Evolutionary conservation across 92 coral and sea anemone genomes (phyloP), one percentile per base, ranked within the genome.

Genomic region (Desmophyllum pertusum): DNA sequence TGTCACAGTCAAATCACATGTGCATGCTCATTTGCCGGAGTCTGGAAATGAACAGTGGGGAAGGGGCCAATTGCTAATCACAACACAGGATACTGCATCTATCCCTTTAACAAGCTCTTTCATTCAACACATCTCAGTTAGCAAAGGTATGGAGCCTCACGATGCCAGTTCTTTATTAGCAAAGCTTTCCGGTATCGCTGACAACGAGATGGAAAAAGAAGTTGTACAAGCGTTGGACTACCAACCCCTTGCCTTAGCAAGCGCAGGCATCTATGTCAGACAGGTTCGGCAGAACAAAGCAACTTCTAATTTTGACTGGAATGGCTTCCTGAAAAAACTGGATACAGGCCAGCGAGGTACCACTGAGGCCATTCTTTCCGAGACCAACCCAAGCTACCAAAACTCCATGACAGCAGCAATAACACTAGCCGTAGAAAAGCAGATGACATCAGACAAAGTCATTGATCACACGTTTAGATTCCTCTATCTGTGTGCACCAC

Each of bases 201-300:
- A 74, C 84, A 27, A 50, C 38, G 76, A 81, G 59, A 70, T 81
- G 50, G 67, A n/a, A 39, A 73, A 81, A 35, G 51, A 43, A 40
- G 53, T 79, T 53, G 77, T 81, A 0, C 5, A 46, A 9, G 80
- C 71, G 4, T 86, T 86, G 19, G 86, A 86, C 69, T 73, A 73
- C 33, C 90, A 86, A 51, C 86, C 90, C 5, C 87, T 87, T 66
- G 90, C 90, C 27, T 75, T 87, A 53, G 90, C 87, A 4, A 65
- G 77, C 46, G 90, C 90, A 30, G 90, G 83, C 14, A 53, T 51
- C 43, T 87, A 75, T 40, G 73, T 87, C 71, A 82, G 82, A 82
- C 63, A 42, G 64, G 75, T 75, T 52, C 67, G 67, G 67, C 45
- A 33, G 23, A n/a, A 27, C 53, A 72, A 42, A 55, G 10, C 36